Evolutionary conservation across 2,113 vertebrate species (phyloP).

Genomic region (Paradoxurus hermaphroditus): DNA sequence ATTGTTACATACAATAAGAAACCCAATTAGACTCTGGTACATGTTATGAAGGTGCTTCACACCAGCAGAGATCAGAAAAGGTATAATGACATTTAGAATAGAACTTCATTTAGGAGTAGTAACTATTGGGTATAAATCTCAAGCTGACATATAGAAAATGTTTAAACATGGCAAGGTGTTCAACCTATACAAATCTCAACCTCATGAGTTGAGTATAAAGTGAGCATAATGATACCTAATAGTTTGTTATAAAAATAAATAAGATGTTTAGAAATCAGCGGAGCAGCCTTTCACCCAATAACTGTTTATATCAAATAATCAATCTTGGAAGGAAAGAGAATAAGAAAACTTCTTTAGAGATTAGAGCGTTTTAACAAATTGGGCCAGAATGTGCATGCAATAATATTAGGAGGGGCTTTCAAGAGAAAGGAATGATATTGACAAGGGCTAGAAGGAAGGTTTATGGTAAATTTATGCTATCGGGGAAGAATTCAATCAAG

Average conservation of each 20-base stretch:
- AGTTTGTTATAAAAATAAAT: background rate
- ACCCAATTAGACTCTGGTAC: background rate
- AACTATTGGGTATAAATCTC: background rate
- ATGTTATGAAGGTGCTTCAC: background rate
- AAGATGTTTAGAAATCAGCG: background rate
- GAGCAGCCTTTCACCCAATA: background rate
- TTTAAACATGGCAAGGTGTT: background rate
- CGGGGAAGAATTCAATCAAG: background rate
- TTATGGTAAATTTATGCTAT: background rate
- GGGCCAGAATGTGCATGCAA: background rate
- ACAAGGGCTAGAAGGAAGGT: background rate
- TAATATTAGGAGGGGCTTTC: background rate
- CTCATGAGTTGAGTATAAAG: background rate
- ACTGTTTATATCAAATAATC: background rate
- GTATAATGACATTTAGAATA: background rate
- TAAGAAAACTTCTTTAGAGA: background rate
- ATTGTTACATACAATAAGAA: background rate
- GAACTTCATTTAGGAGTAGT: background rate
- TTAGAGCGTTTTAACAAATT: background rate
- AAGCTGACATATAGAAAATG: background rate
- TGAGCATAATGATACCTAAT: background rate
- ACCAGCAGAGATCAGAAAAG: background rate
- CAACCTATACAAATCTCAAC: background rate
- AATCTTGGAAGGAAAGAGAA: background rate
- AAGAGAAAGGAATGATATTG: background rate